Conservation (phyloP, 2,113 vertebrate species). For the Leucosticte australis region DNA sequence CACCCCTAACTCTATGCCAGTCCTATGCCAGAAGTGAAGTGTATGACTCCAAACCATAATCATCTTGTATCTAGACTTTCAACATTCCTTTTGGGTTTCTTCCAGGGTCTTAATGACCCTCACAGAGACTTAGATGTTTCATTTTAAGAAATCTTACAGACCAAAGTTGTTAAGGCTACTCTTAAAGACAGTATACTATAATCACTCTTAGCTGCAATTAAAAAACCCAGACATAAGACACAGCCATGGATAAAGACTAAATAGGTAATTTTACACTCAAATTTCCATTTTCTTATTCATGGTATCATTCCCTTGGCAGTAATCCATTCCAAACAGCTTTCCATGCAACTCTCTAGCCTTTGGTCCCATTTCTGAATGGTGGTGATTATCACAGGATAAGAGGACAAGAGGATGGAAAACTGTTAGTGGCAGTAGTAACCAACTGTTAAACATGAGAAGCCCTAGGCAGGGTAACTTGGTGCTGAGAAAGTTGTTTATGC, state of each 20-base stretch:
- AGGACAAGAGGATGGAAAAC: neutral
- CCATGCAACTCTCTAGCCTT: neutral
- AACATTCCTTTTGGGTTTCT: neutral
- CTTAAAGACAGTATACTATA: neutral
- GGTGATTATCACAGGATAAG: neutral
- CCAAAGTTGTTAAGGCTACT: neutral
- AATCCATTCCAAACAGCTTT: neutral
- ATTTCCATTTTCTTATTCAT: neutral
- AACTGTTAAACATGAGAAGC: neutral
- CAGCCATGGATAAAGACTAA: neutral
- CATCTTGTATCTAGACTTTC: neutral
- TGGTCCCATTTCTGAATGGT: neutral
- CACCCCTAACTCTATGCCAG: neutral
- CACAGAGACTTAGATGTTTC: neutral
- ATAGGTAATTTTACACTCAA: neutral
- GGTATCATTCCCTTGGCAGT: neutral
- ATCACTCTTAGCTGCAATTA: neutral
- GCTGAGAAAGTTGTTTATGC: neutral
- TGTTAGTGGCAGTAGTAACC: neutral
- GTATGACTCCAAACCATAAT: neutral
- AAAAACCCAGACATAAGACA: neutral
- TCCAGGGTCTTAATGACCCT: neutral
- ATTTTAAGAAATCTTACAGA: neutral
- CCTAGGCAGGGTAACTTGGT: neutral
- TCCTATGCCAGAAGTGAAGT: neutral